Evolutionary conservation across 2,888 invertebrate genomes (phyloP).

Genomic region (Cotesia congregata): DNA sequence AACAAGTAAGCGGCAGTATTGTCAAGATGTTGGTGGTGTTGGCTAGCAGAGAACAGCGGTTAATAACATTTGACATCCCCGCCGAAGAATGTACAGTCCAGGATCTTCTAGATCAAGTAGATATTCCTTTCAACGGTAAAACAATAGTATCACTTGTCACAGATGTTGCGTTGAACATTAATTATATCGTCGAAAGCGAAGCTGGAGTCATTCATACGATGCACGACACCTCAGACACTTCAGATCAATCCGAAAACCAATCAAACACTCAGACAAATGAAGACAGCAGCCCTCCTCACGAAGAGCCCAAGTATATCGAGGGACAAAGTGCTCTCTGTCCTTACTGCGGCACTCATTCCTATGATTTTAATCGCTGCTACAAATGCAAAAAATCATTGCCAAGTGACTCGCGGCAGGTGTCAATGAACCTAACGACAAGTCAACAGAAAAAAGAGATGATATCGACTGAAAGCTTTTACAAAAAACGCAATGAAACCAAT

Average conservation of each 20-base stretch:
- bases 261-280: conserved; percentile 47
- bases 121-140: conserved; percentile 79
- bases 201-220: conserved; percentile 43
- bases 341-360: conserved; percentile 84
- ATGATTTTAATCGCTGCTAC: conserved; percentile 85
- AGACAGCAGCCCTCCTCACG: conserved; percentile 60
- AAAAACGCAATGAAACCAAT: conserved; percentile 7
- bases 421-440: conserved; percentile 51
- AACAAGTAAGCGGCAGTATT: conserved; percentile 71
- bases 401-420: conserved; percentile 78
- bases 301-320: conserved; percentile 75
- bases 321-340: conserved; percentile 85
- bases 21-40: conserved; percentile 86
- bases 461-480: conserved; percentile 49
- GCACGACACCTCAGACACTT: conserved; percentile 45
- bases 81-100: conserved; percentile 87
- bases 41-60: conserved; percentile 83
- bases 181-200: conserved; percentile 84
- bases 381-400: conserved; percentile 80
- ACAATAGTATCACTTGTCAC: conserved; percentile 83
- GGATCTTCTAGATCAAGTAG: conserved; percentile 85
- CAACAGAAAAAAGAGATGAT: conserved; percentile 55
- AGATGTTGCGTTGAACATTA: conserved; percentile 81
- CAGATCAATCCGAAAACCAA: conserved; percentile 13
- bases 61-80: conserved; percentile 86